Conservation (phyloP, 1,140 invertebrate genomes). For the Camponotus vicinus region DNA sequence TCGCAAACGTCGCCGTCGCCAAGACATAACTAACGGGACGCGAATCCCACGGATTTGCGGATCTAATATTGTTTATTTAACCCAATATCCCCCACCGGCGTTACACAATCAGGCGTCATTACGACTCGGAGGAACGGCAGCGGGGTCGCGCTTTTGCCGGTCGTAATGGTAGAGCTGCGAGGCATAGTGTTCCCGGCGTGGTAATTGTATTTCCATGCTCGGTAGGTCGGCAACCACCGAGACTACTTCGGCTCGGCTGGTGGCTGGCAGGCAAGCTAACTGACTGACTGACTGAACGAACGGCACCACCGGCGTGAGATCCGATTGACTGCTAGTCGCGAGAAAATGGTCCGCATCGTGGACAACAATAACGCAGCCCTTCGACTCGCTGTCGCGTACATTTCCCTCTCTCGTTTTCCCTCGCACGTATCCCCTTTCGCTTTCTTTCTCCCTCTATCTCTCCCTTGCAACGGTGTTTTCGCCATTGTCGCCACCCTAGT, state of each 20-base stretch:
- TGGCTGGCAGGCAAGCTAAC: constrained; percentile 69
- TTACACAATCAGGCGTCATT: constrained; percentile 84
- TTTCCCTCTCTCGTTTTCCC: constrained; percentile 26
- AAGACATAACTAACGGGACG: constrained; percentile 38
- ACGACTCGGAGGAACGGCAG: constrained; percentile 73
- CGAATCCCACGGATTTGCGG: constrained; percentile 76
- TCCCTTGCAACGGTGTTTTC: constrained; percentile 22
- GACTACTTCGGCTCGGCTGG: constrained; percentile 63
- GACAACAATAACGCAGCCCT: constrained; percentile 65
- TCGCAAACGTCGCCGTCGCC: neutral
- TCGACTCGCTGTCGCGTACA: constrained; percentile 32
- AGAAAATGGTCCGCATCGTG: constrained; percentile 65
- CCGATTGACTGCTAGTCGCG: constrained; percentile 74
- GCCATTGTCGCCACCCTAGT: constrained; percentile 58
- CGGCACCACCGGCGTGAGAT: constrained; percentile 32
- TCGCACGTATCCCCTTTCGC: neutral
- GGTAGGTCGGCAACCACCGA: constrained; percentile 75
- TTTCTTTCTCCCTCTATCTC: neutral
- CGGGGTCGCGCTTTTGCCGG: constrained; percentile 36
- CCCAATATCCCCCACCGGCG: constrained; percentile 82
- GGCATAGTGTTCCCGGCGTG: constrained; percentile 76
- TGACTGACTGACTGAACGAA: constrained; percentile 74
- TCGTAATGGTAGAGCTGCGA: constrained; percentile 72
- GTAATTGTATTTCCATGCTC: constrained; percentile 84
- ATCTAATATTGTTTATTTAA: constrained; percentile 85